These are phyloP conservation scores for Piliocolobus tephrosceles DNA, from an alignment of 2,113 vertebrate species.

Conservation along the genomic window DNA sequence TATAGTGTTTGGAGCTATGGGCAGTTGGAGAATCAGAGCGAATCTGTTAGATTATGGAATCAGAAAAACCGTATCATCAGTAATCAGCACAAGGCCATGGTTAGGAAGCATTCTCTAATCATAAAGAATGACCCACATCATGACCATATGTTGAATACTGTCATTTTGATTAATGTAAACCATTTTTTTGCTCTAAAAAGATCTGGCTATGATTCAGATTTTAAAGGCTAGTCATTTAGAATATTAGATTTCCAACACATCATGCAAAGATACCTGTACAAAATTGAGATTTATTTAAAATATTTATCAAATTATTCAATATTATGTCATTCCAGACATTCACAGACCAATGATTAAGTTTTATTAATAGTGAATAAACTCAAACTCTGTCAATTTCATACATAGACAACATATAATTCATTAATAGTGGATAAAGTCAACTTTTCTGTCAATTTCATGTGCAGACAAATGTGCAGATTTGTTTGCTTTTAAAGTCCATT, in stretches of 20 bases:
- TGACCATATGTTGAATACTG: background rate
- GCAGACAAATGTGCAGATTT: background rate
- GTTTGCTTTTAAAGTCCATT: background rate
- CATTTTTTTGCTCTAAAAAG: background rate
- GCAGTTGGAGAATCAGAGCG: background rate
- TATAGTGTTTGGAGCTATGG: background rate
- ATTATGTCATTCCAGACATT: background rate
- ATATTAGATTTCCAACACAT: background rate
- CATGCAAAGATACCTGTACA: background rate
- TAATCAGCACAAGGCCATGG: background rate
- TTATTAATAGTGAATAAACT: background rate
- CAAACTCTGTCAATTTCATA: background rate
- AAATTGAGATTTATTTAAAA: background rate
- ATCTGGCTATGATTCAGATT: background rate
- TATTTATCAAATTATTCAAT: background rate
- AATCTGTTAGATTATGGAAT: background rate
- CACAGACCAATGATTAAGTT: background rate
- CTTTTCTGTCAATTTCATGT: background rate
- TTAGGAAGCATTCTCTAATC: background rate
- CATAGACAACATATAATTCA: background rate
- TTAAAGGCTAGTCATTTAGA: background rate
- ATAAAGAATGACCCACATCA: background rate
- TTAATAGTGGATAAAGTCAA: background rate
- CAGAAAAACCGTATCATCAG: background rate
- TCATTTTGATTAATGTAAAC: background rate